These are phyloP conservation scores for Heliconius hortense DNA, from an alignment of 2,888 invertebrate genomes.

Conservation along the genomic window DNA sequence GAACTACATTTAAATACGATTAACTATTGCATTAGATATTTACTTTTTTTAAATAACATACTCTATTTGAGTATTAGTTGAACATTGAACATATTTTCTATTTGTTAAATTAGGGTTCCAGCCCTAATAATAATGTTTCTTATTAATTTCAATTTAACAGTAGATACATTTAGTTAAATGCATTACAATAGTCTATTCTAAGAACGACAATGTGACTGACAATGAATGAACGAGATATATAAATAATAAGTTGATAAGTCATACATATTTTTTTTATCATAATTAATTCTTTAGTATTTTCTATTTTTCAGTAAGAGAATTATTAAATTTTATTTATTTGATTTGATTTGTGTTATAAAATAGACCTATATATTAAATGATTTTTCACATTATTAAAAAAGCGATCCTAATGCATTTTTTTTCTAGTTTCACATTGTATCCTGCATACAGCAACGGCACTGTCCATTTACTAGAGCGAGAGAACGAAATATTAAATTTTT, in stretches of 20 bases:
- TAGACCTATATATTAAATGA: too few relatives aligned
- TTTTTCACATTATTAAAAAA: too few relatives aligned
- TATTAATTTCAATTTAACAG: background rate
- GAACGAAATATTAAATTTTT: too few relatives aligned
- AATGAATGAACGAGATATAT: background rate
- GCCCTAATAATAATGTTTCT: background rate
- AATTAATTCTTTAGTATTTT: background rate
- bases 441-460: too few relatives aligned
- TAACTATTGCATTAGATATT: background rate
- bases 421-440: too few relatives aligned
- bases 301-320: background rate
- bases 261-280: background rate
- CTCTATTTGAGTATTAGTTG: background rate
- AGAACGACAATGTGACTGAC: background rate
- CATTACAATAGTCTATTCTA: conserved; percentile 11
- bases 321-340: background rate
- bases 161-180: conserved; percentile 11
- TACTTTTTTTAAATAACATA: background rate
- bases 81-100: background rate
- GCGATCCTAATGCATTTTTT: too few relatives aligned
- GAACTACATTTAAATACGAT: background rate
- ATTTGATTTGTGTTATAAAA: background rate
- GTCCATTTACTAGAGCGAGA: too few relatives aligned
- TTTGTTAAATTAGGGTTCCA: conserved; percentile 10
- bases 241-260: background rate